Evolutionary conservation across 2,888 invertebrate genomes (phyloP), one percentile per base, ranked within the genome.

Genomic region (Pocota personata): DNA sequence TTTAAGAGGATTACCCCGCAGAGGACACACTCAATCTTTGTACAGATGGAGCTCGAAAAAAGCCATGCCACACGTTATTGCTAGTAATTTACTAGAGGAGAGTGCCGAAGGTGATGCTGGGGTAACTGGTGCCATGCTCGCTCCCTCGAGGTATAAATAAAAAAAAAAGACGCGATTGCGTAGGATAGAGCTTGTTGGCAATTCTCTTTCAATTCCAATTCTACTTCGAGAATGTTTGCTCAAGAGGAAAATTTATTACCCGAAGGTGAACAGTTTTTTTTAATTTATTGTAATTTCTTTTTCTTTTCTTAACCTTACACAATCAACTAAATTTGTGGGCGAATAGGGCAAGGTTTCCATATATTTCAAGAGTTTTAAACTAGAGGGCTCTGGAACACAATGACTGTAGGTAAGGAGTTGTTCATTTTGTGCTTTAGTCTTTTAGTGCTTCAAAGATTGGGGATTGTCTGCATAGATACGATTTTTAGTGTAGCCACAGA

Each of bases 1-100:
- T 87, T 87, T 82, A 87, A 73, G 82, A 64, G 86, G 76, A 86
- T 82, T 82, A 76, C 55, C 32, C 21, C 79, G 27, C 37, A 35
- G 64, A 58, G 50, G 66, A 80, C 64, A 72, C 60, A 71, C 46
- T 62, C 60, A 52, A 35, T 66, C 2, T 8, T 0, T 30, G 37
- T 4, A 60, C 48, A 52, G n/a, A 35, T 21, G 58, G 50, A 46
- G 46, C 48, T 10, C 10, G 30, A 7, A 43, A 50, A 27, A 55
- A 50, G 19, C 52, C 52, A 62, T 64, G 64, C 62, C 80, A 64
- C 71, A 73, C 69, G 80, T 73, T 80, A 76, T 71, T 71, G 57
- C 57, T 43, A 27, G 58, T 75, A 75, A 84, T 80, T 84, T 75
- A 84, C 60, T 84, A 48, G 32, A 35, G 67, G 46, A 79, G 48